Evolutionary conservation across 2,797 vertebrate genomes (phyloP), one percentile per base, ranked within the genome.

Genomic region (Lycodopsis pacificus): DNA sequence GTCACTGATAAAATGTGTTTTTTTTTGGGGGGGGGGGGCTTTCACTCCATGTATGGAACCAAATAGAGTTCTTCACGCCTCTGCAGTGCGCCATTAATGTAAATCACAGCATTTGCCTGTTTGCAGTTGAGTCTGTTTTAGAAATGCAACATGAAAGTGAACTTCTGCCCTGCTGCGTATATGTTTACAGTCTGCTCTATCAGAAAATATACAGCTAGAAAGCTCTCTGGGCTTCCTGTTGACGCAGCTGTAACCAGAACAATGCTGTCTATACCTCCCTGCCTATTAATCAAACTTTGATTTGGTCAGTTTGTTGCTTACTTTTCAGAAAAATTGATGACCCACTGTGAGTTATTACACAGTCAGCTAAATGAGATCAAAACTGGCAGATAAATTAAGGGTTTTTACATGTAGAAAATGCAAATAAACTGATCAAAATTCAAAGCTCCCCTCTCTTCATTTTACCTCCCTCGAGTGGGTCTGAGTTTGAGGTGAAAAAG

Each of bases 361-460:
- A 77, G 85, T 80, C 88, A 65, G 80, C 79, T 83, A 85, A 88
- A 88, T 79, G 67, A 83, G 14, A 89, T 90, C 81, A 90, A 83
- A 89, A 76, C 51, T 65, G 79, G 82, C 81, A 79, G 84, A 88
- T 92, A 90, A 91, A 92, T 91, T 79, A 92, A 79, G 83, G 72
- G 56, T 85, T 91, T 79, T 85, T 85, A 89, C 89, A 79, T 83
- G 91, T 69, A 22, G 74, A 59, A 81, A 88, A 91, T 89, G 88
- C 82, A 91, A 93, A 93, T 92, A 83, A 79, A 90, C 85, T 86
- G 65, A 86, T 92, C 88, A 91, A 89, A 87, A 93, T 93, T 85
- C 88, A 71, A 76, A 77, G 73, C 73, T 71, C 30, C 42, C 49
- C 71, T 70, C 51, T 44, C 32, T 66, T 59, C 53, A 65, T 73